Base-by-base conservation (phyloP, 2,113 vertebrate species). In the Syngnathus scovelli region DNA sequence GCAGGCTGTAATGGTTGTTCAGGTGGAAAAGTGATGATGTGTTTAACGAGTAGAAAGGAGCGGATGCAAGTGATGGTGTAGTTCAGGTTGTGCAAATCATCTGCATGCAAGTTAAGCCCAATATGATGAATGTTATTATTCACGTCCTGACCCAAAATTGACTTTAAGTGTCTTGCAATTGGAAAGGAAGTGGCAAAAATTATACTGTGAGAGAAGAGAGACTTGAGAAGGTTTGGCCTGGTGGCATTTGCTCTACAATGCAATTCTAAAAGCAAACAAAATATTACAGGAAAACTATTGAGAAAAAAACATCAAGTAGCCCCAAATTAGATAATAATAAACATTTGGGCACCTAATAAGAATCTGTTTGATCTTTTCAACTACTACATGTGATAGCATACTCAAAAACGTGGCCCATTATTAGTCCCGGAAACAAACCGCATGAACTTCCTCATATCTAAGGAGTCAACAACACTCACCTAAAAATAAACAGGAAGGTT, bases 1-100 rank as follows among this genome's bases (percentile, higher is more conserved):
- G 39, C 12, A 43, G 23, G n/a, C 21, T 44, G 11, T 23, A 6
- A 23, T 7, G 3, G 81, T 78, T 43, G 67, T 73, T 70, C 61
- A 68, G 38, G 75, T 51, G 67, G 73, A 70, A 75, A 85, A 88
- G 75, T 78, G 79, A 85, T 83, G 83, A 72, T 21, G 80, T 83
- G 71, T 70, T 69, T 67, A 23, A 71, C 37, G 49, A 70, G 58
- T 67, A 76, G 70, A 33, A 33, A 33, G 27, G 73, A 74, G 66
- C 61, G 77, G 81, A 75, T 75, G 79, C 78, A 70, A 70, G 49
- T 68, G 72, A 61, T 52, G 70, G 69, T 76, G 77, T 21, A 13
- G 66, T 52, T 78, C 46, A 15, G 70, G 58, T 36, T 61, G 62
- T 48, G 55, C 52, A 68, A 75, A 64, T 69, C 61, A 5, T 78